phyloP scores from a whole-genome alignment of 2,797 vertebrate species.

The Eulemur albifrons region DNA sequence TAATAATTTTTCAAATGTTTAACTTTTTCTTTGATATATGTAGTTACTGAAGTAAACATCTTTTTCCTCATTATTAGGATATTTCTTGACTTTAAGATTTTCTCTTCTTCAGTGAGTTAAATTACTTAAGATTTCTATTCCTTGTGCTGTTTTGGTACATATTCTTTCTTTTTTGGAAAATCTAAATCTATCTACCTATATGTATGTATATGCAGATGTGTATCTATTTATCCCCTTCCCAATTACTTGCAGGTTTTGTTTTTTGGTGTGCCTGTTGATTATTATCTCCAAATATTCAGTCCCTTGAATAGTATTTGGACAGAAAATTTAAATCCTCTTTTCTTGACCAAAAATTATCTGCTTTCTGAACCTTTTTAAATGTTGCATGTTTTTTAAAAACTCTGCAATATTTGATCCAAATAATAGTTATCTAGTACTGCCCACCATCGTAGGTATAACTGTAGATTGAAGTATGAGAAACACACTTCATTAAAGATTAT shows the following conservation, averaged over 20 bases:
- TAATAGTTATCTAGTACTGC: neutral
- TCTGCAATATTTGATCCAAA: neutral
- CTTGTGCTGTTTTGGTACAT: neutral
- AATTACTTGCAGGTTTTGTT: neutral
- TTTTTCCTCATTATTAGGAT: neutral
- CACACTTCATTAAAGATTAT: neutral
- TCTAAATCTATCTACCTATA: neutral
- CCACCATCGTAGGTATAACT: neutral
- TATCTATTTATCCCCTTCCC: neutral
- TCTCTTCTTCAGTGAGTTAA: neutral
- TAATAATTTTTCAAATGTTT: neutral
- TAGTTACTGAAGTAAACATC: neutral
- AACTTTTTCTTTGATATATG: neutral
- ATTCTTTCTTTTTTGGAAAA: neutral
- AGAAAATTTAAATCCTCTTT: neutral
- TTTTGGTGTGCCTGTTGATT: neutral
- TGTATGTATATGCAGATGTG: neutral
- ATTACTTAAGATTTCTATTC: constrained; percentile 11
- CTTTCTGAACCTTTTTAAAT: neutral
- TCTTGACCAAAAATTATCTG: neutral
- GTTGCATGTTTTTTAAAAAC: neutral
- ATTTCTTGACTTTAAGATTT: constrained; percentile 7
- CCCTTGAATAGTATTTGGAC: constrained; percentile 13
- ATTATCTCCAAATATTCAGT: neutral
- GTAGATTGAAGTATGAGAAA: neutral